Percentiles rank a stretch among this genome's conserved stretches.
phyloP scores from a whole-genome alignment of 2,113 vertebrate species.

The Nothoprocta perdicaria region DNA sequence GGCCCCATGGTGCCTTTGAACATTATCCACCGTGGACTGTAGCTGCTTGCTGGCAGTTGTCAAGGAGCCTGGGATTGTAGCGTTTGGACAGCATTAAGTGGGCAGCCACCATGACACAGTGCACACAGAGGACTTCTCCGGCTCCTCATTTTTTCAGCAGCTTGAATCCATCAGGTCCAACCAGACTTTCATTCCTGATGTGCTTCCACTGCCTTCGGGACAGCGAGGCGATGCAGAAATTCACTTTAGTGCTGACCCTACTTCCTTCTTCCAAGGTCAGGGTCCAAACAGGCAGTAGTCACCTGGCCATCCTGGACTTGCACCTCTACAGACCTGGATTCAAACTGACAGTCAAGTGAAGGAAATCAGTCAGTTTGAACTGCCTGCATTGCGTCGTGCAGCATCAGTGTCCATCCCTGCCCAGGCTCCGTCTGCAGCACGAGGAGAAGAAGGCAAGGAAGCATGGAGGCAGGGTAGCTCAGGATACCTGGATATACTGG shows the following conservation, averaged over 20 bases:
- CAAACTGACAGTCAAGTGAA: neutral
- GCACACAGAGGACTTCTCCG: neutral
- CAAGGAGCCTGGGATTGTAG: neutral
- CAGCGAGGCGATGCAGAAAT: neutral
- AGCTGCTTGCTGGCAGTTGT: accelerated
- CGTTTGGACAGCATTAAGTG: neutral
- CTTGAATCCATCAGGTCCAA: neutral
- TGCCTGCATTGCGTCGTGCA: neutral
- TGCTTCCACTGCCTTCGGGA: neutral
- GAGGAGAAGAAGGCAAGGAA: neutral
- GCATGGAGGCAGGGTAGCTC: neutral
- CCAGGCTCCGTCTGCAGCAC: neutral
- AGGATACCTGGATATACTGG: neutral
- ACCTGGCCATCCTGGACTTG: neutral
- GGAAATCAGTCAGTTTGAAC: neutral
- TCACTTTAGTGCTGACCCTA: neutral
- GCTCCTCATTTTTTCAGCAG: neutral
- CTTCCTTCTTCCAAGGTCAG: neutral
- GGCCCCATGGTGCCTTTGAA: neutral
- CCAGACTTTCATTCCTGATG: neutral
- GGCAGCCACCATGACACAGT: neutral
- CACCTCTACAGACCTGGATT: neutral
- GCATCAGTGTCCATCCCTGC: neutral
- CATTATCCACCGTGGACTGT: neutral
- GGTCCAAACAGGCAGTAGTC: neutral